Percentiles rank a stretch among this genome's conserved stretches.
Evolutionary conservation across 2,888 invertebrate species (phyloP).

Genomic region (Apoda limacodes): DNA sequence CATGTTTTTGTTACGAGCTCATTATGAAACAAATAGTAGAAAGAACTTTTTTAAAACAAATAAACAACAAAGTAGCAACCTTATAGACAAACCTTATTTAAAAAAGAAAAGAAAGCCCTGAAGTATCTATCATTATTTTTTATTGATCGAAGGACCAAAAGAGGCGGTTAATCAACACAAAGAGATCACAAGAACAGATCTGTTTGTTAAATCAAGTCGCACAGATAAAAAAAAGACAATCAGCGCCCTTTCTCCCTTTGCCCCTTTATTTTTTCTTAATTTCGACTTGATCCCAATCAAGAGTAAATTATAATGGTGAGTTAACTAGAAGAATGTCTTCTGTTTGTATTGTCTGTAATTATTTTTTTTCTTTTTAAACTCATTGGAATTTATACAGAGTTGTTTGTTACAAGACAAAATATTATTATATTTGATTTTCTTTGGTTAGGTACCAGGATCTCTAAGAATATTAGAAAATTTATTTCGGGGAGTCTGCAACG

Average conservation of each 20-base stretch:
- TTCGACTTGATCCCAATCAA: constrained; percentile 66
- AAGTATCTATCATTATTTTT: not conserved
- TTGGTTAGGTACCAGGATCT: too few species aligned
- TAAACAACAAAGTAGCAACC: too few species aligned
- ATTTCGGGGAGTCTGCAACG: too few species aligned
- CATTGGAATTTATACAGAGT: constrained; percentile 48
- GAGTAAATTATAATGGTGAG: constrained; percentile 66
- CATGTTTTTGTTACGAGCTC: too few species aligned
- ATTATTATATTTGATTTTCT: too few species aligned
- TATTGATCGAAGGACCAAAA: constrained; percentile 1
- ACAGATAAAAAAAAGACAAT: constrained; percentile 53
- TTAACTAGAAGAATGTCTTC: constrained; percentile 60
- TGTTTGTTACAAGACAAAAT: too few species aligned
- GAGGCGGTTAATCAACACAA: constrained; percentile 38
- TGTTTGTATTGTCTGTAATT: constrained; percentile 52
- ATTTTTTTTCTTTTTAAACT: constrained; percentile 39
- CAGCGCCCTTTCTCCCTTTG: constrained; percentile 34
- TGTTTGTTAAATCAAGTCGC: constrained; percentile 62
- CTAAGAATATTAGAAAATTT: too few species aligned
- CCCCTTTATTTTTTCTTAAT: constrained; percentile 67
- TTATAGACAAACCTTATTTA: too few species aligned
- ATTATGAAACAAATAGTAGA: too few species aligned
- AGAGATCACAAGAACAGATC: constrained; percentile 34
- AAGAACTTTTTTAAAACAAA: too few species aligned
- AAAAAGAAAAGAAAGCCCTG: too few species aligned